Conservation (phyloP, 2,113 vertebrate species). For the Oostethus manadensis region DNA sequence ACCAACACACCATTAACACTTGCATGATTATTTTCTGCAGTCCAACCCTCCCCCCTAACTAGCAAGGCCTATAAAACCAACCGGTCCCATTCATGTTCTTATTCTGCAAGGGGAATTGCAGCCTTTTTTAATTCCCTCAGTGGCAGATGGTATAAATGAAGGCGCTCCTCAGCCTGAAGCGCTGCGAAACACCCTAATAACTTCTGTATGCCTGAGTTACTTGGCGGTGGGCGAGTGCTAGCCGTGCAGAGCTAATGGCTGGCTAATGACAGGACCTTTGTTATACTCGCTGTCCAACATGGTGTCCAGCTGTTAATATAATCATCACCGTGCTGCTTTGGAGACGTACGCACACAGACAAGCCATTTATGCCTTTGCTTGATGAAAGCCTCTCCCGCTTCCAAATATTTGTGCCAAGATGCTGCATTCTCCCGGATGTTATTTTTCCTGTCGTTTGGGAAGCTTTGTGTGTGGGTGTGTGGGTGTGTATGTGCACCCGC, state of each 20-base stretch:
- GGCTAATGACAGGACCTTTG: slow-evolving; percentile 61
- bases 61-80: slow-evolving; percentile 26
- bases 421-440: slow-evolving; percentile 28
- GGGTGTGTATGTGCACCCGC: slow-evolving; percentile 1
- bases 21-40: neutral
- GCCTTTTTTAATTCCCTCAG: slow-evolving; percentile 45
- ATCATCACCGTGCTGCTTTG: slow-evolving; percentile 43
- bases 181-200: slow-evolving; percentile 44
- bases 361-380: slow-evolving; percentile 39
- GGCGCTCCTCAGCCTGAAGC: slow-evolving; percentile 41
- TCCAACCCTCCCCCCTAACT: slow-evolving; percentile 5
- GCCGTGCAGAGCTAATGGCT: slow-evolving; percentile 57
- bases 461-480: slow-evolving; percentile 23
- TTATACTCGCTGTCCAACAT: slow-evolving; percentile 24
- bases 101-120: slow-evolving; percentile 27
- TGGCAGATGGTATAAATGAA: slow-evolving; percentile 59
- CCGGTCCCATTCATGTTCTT: slow-evolving; percentile 38
- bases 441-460: slow-evolving; percentile 32
- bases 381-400: slow-evolving; percentile 47
- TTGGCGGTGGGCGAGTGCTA: slow-evolving; percentile 46
- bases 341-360: slow-evolving; percentile 49
- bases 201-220: slow-evolving; percentile 34
- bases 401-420: slow-evolving; percentile 31
- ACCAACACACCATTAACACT: neutral
- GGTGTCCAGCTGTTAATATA: slow-evolving; percentile 59